Evolutionary conservation across 2,888 invertebrate species (phyloP).

Genomic region (Drosophila koepferae): DNA sequence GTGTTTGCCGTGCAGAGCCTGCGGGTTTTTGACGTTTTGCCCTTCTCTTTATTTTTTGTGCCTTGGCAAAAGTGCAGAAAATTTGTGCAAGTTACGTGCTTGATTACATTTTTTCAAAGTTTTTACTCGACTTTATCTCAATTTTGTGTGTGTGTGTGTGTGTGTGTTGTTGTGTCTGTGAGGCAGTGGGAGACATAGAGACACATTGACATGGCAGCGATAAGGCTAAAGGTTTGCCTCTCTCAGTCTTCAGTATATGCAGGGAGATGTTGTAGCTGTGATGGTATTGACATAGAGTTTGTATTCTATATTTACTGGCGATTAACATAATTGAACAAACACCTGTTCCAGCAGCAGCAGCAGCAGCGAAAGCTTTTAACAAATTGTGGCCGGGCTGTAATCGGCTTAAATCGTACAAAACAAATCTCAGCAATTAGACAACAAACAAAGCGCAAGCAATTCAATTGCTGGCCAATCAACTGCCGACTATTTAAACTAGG

Average conservation of each 20-base stretch:
- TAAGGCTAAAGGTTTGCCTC: conserved; percentile 52
- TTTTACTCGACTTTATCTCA: conserved; percentile 43
- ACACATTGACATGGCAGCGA: conserved; percentile 51
- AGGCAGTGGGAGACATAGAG: background rate
- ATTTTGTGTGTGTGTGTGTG: conserved; percentile 4
- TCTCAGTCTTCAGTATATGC: background rate
- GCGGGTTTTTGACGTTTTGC: conserved; percentile 55
- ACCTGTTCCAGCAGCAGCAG: conserved; percentile 49
- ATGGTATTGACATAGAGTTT: background rate
- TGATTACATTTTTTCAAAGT: conserved; percentile 75
- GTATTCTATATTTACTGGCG: conserved; percentile 33
- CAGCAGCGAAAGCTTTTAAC: conserved; percentile 62
- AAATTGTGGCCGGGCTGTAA: conserved; percentile 69
- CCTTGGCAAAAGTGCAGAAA: conserved; percentile 76
- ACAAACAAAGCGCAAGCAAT: conserved; percentile 50
- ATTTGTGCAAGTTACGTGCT: conserved; percentile 80
- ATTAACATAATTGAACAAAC: conserved; percentile 69
- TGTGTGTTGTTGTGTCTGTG: too few relatives aligned
- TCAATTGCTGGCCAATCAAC: conserved; percentile 34
- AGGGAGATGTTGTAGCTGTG: background rate
- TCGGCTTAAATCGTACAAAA: conserved; percentile 73
- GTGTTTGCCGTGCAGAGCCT: conserved; percentile 49
- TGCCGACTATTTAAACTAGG: conserved; percentile 20
- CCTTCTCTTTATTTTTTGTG: conserved; percentile 26
- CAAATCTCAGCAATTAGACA: conserved; percentile 68